A percentile compares a stretch with the other conserved stretches of the same genome.
Evolutionary conservation across 1,140 invertebrate species (phyloP).

Genomic region (Dinoponera quadriceps): DNA sequence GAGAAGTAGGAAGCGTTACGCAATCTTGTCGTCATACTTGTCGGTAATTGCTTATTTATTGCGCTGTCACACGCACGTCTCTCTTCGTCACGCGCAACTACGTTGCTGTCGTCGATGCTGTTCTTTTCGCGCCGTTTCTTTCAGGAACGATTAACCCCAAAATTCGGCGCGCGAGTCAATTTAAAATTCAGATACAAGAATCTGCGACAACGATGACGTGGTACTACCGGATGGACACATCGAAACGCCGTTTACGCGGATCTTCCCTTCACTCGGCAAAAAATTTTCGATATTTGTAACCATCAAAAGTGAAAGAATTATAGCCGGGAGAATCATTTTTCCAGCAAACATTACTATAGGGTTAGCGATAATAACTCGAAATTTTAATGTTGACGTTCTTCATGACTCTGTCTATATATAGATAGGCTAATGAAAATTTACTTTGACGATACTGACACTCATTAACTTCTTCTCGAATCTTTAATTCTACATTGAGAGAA

Average conservation of each 20-base stretch:
- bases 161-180: background rate
- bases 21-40: conserved; percentile 62
- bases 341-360: no score
- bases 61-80: conserved; percentile 36
- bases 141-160: background rate
- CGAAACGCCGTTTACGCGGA: background rate
- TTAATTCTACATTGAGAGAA: no score
- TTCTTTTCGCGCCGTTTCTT: conserved; percentile 12
- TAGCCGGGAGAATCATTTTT: no score
- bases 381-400: no score
- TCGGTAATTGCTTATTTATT: conserved; percentile 68
- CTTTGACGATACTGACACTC: no score
- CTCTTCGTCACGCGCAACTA: conserved; percentile 22
- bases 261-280: background rate
- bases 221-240: background rate
- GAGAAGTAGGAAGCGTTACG: conserved; percentile 35
- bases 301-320: no score
- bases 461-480: no score
- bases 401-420: no score
- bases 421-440: no score
- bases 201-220: background rate
- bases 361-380: no score
- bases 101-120: conserved; percentile 2
- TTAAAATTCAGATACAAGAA: background rate
- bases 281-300: no score